Conservation (phyloP, 2,888 invertebrate species). For the Ligdia adustata region DNA sequence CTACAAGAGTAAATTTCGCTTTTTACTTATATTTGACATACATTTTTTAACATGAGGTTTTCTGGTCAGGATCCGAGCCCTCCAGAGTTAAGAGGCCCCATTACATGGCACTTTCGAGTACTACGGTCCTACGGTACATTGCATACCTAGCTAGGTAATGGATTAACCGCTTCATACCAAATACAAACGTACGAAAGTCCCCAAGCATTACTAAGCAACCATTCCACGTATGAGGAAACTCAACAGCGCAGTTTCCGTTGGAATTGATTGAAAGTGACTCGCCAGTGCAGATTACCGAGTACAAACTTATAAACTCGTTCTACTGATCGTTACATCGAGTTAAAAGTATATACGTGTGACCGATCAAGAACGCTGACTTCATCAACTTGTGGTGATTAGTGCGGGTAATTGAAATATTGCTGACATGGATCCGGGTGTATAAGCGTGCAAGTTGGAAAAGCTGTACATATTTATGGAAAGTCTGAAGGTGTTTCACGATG, state of each 20-base stretch:
- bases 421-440: neutral
- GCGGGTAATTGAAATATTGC: neutral
- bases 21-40: too few species aligned
- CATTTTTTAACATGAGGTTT: too few species aligned
- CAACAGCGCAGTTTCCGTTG: constrained; percentile 13
- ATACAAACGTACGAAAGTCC: neutral
- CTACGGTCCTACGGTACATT: too few species aligned
- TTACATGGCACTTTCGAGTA: too few species aligned
- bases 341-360: constrained; percentile 9
- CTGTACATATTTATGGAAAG: too few species aligned
- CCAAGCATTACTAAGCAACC: neutral
- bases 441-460: too few species aligned
- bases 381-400: constrained; percentile 3
- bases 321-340: constrained; percentile 7
- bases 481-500: too few species aligned
- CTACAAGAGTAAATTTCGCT: too few species aligned
- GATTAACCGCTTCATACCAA: too few species aligned
- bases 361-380: neutral
- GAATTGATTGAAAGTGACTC: constrained; percentile 15
- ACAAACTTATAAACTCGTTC: constrained; percentile 12
- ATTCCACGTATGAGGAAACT: constrained; percentile 8
- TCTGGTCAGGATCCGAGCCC: too few species aligned
- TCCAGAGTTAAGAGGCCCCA: too few species aligned
- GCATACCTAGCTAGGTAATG: too few species aligned
- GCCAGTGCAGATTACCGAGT: neutral